These are phyloP conservation scores for Sparus aurata DNA, from an alignment of 2,797 vertebrate genomes.

Conservation along the genomic window DNA sequence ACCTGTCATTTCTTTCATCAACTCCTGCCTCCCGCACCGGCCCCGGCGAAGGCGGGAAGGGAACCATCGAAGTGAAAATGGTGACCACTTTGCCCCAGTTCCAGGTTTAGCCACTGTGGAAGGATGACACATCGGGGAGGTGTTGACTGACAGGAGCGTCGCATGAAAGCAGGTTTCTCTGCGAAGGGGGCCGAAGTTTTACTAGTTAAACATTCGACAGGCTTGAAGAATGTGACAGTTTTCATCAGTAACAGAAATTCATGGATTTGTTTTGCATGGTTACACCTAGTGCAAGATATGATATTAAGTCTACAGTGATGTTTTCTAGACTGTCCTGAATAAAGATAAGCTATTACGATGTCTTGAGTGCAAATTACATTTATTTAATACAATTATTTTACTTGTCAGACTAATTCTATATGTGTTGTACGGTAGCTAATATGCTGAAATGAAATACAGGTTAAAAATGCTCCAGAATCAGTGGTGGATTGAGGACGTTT, in stretches of 20 bases:
- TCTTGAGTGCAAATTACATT: background rate
- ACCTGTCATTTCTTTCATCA: conserved; percentile 84
- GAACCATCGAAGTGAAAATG: conserved; percentile 70
- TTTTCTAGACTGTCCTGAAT: background rate
- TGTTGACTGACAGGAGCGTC: conserved; percentile 64
- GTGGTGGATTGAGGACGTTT: no score
- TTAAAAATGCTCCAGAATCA: background rate
- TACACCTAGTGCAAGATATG: background rate
- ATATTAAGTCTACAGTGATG: background rate
- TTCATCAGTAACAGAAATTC: background rate
- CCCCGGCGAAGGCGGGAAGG: conserved; percentile 58
- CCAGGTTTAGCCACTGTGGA: conserved; percentile 46
- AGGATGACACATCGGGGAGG: conserved; percentile 55
- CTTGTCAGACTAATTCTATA: background rate
- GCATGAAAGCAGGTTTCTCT: conserved; percentile 38
- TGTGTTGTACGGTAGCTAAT: background rate
- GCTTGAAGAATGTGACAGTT: background rate
- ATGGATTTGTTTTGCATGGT: background rate
- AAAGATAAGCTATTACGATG: background rate
- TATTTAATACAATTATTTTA: background rate
- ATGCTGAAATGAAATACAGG: background rate
- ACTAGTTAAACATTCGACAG: conserved; percentile 4
- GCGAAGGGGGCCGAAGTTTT: background rate
- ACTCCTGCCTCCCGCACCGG: conserved; percentile 45
- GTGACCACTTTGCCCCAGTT: conserved; percentile 75